Conservation (phyloP, 2,113 vertebrate species). For the Silurus glanis region DNA sequence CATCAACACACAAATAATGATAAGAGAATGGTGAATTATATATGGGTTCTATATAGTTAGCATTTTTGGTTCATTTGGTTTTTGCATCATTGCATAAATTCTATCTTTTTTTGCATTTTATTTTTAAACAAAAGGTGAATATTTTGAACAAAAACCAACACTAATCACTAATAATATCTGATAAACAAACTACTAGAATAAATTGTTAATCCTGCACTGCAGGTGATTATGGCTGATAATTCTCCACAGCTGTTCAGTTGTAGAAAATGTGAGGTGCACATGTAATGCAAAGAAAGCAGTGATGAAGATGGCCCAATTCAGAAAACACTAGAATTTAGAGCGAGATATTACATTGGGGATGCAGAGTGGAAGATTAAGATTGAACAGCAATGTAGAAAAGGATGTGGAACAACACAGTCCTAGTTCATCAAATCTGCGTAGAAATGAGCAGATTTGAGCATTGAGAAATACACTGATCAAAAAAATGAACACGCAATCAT, state of each 20-base stretch:
- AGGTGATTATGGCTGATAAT: conserved; percentile 18
- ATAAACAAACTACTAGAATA: conserved; percentile 4
- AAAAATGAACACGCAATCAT: too few species aligned
- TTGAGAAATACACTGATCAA: too few species aligned
- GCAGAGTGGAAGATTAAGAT: too few species aligned
- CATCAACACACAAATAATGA: not conserved
- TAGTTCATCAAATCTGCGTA: not conserved
- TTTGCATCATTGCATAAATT: conserved; percentile 20
- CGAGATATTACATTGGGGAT: not conserved
- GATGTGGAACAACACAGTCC: not conserved
- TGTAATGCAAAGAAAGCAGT: too few species aligned
- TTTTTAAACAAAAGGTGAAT: not conserved
- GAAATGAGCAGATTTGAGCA: not conserved
- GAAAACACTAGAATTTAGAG: not conserved
- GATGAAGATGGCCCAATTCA: not conserved
- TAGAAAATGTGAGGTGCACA: not conserved
- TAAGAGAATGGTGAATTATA: not conserved
- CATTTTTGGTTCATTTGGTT: conserved; percentile 16
- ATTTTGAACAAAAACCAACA: not conserved
- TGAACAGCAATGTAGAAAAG: not conserved
- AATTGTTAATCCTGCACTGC: not conserved
- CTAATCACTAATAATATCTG: conserved; percentile 5
- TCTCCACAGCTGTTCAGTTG: not conserved
- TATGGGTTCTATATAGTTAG: not conserved
- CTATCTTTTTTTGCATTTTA: conserved; percentile 10